These are phyloP conservation scores for Muntiacus muntjak DNA, from an alignment of 2,113 vertebrate species.

Conservation along the genomic window DNA sequence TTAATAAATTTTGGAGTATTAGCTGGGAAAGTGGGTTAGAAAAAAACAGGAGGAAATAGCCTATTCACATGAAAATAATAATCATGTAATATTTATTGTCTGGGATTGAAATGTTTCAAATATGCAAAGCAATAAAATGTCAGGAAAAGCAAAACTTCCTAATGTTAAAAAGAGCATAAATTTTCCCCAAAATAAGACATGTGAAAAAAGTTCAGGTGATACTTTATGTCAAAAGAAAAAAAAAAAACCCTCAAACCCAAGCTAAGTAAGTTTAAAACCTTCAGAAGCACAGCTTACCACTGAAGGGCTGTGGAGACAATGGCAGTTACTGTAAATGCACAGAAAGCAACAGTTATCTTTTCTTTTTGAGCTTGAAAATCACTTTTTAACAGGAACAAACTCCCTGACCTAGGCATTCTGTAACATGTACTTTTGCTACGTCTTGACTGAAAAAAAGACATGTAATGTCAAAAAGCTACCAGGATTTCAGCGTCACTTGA, in stretches of 20 bases:
- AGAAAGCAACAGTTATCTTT: neutral
- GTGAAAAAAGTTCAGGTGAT: slow-evolving; percentile 71
- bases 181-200: slow-evolving; percentile 75
- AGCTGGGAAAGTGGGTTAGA: slow-evolving; percentile 74
- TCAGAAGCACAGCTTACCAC: slow-evolving; percentile 77
- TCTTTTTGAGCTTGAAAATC: neutral
- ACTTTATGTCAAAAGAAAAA: slow-evolving; percentile 68
- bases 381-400: neutral
- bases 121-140: slow-evolving; percentile 84
- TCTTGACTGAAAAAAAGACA: neutral
- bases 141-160: slow-evolving; percentile 85
- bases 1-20: slow-evolving; percentile 78
- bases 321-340: slow-evolving; percentile 29
- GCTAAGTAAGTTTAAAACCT: slow-evolving; percentile 70
- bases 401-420: neutral
- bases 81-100: slow-evolving; percentile 87
- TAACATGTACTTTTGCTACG: neutral
- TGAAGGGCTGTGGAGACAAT: slow-evolving; percentile 65
- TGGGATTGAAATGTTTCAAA: slow-evolving; percentile 87
- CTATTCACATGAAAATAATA: slow-evolving; percentile 87
- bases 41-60: slow-evolving; percentile 79
- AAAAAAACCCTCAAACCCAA: slow-evolving; percentile 44
- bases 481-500: neutral
- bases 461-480: neutral
- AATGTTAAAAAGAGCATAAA: slow-evolving; percentile 83